phyloP scores from a whole-genome alignment of 2,888 invertebrate genomes.

The Caenorhabditis imperialis region DNA sequence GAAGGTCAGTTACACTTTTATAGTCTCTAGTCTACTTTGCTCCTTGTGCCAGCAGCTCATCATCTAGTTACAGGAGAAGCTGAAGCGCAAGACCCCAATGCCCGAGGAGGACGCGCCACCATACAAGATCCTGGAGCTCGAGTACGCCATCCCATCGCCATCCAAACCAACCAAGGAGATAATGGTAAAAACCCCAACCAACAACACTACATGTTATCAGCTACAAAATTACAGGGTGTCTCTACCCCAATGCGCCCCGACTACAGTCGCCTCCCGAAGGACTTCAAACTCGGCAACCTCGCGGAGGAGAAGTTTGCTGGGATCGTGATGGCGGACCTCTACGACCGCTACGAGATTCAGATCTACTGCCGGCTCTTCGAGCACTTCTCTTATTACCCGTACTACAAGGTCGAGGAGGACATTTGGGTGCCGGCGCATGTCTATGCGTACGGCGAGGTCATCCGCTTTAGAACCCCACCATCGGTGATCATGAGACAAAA shows the following conservation, averaged over 20 bases:
- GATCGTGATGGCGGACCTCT: constrained; percentile 29
- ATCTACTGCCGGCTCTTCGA: constrained; percentile 46
- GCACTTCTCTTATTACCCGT: constrained; percentile 39
- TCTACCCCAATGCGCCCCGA: constrained; percentile 19
- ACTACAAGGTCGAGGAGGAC: constrained; percentile 29
- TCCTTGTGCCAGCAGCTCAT: too few species aligned
- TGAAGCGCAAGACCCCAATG: too few species aligned
- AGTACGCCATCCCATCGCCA: too few species aligned
- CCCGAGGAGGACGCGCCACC: too few species aligned
- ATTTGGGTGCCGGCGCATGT: constrained; percentile 29
- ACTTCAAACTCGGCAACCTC: constrained; percentile 25
- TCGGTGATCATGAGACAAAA: constrained; percentile 12
- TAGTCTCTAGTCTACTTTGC: too few species aligned
- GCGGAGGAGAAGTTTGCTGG: constrained; percentile 39
- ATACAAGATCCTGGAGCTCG: too few species aligned
- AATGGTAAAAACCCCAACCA: too few species aligned
- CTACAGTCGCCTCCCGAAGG: constrained; percentile 28
- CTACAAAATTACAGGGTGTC: constrained; percentile 38
- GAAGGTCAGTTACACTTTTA: too few species aligned
- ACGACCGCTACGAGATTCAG: constrained; percentile 39
- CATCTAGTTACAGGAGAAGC: too few species aligned
- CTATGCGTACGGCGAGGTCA: constrained; percentile 19
- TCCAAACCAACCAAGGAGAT: too few species aligned
- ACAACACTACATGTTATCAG: too few species aligned
- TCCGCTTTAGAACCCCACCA: constrained; percentile 40